Base-by-base conservation (phyloP, 2,113 vertebrate species). In the Formicarius rufipectus region DNA sequence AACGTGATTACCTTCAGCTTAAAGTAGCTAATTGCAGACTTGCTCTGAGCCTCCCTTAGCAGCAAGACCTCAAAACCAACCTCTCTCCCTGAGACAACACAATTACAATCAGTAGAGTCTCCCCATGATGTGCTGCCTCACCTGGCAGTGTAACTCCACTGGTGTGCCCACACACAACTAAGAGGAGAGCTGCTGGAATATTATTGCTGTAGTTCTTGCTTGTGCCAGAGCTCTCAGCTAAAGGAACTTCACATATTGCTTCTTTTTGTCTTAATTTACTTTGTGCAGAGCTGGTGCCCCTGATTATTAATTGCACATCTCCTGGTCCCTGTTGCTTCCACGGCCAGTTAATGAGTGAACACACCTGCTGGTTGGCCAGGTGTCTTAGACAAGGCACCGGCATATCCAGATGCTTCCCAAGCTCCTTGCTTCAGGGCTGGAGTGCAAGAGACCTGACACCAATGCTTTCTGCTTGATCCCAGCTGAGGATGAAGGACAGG, bases 361-460 rank as follows among this genome's bases (percentile, higher is more conserved):
- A 25, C 53, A 47, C 63, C 78, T 93, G 78, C 67, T 85, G 35
- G 35, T 16, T 76, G 84, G 45, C 84, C 84, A 71, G 67, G 68
- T 88, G 58, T 78, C n/a, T 62, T 21, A 68, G 58, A 53, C 27
- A 58, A 78, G 60, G 37, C 55, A 49, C 78, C 72, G 62, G 9
- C 4, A 6, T 27, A 49, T 33, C 88, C 85, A 88, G 85, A 45
- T 45, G 63, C 58, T 69, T 90, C 87, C 45, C 0, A 0, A 77
- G 39, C 1, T 0, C 1, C 5, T 75, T 2, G 1, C 71, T 24
- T 40, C 0, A 0, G 50, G 31, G 45, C 64, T 81, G 79, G 35
- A 80, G 50, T 0, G 0, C 0, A 0, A 0, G 0, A 73, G 59
- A 60, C 39, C 71, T 31, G 37, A 35, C 15, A 2, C 28, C 22